Evolutionary conservation across 1,140 invertebrate genomes (phyloP), one percentile per base, ranked within the genome.

Genomic region (Drosophila seguyi): DNA sequence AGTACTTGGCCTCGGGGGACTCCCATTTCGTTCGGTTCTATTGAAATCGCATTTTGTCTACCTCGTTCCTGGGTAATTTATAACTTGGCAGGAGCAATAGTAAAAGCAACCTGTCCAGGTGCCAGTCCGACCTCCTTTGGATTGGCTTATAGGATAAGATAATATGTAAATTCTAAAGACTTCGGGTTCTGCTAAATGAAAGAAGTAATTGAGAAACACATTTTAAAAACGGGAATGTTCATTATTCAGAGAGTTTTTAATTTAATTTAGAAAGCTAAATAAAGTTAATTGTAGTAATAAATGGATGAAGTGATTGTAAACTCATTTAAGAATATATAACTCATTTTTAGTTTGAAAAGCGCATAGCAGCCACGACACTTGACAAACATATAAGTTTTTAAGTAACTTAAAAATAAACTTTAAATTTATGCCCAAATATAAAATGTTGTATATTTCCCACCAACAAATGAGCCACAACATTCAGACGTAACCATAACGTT

Each of bases 21-120:
- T 38, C 13, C 16, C 42, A 31, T 22, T 34, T 34, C 16, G 8
- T 18, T 45, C 8, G 45, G 20, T 72, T 57, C 68, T 72, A 71
- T 72, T 72, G 52, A 48, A 72, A 58, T 45, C n/a, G 48, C 50
- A 16, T 71, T 71, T 45, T 38, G 48, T 39, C 59, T 63, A 41
- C 60, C 60, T 68, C 20, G 27, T 42, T 38, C 13, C 6, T 4
- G 1, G 50, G 41, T 41, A 71, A 72, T 72, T 72, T 72, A 72
- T 71, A 72, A 41, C 68, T 34, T 18, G 7, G 68, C 36, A 66
- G 63, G 27, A 48, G 60, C 20, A 22, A 29, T 48, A 29, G 25
- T 31, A 50, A 44, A n/a, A 44, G 47, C 5, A 18, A 47, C 50
- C 22, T 22, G 18, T 25, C 22, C 25, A 44, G 47, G 31, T 66